Conservation (phyloP, 2,797 vertebrate species). For the Hyperoplus immaculatus region DNA sequence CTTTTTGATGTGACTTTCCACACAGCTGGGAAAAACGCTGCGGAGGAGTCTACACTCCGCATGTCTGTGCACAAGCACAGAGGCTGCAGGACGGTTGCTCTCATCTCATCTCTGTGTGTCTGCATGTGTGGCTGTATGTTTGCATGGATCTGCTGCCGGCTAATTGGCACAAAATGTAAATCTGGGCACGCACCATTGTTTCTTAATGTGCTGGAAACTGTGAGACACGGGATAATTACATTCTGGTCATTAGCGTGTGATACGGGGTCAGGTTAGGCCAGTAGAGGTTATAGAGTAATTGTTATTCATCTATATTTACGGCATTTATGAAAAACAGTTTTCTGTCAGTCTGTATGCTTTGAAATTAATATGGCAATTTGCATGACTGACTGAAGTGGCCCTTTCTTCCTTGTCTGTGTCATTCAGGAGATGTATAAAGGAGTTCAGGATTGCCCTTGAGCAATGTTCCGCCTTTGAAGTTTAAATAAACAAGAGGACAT, state of each 20-base stretch:
- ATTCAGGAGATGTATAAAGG: constrained; percentile 34
- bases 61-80: constrained; percentile 10
- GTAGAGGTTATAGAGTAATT: constrained; percentile 38
- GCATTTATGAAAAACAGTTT: constrained; percentile 20
- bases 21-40: constrained; percentile 20
- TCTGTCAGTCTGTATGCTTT: constrained; percentile 13
- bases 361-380: constrained; percentile 14
- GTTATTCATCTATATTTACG: constrained; percentile 36
- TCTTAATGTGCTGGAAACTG: constrained; percentile 35
- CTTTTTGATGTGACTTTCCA: constrained; percentile 40
- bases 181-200: constrained; percentile 57
- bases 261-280: constrained; percentile 42
- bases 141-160: constrained; percentile 36
- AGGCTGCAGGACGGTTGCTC: constrained; percentile 14
- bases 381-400: constrained; percentile 12
- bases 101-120: constrained; percentile 20
- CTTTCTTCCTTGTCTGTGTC: constrained; percentile 18
- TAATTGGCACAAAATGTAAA: constrained; percentile 65
- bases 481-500: constrained; percentile 58
- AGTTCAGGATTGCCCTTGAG: constrained; percentile 22
- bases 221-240: constrained; percentile 34
- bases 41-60: constrained; percentile 11
- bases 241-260: constrained; percentile 25
- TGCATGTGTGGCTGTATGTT: constrained; percentile 25
- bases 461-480: constrained; percentile 41